A percentile compares a stretch with the other conserved stretches of the same genome.
These are phyloP conservation scores for Odontomachus brunneus DNA, from an alignment of 1,140 invertebrate species.

Conservation along the genomic window DNA sequence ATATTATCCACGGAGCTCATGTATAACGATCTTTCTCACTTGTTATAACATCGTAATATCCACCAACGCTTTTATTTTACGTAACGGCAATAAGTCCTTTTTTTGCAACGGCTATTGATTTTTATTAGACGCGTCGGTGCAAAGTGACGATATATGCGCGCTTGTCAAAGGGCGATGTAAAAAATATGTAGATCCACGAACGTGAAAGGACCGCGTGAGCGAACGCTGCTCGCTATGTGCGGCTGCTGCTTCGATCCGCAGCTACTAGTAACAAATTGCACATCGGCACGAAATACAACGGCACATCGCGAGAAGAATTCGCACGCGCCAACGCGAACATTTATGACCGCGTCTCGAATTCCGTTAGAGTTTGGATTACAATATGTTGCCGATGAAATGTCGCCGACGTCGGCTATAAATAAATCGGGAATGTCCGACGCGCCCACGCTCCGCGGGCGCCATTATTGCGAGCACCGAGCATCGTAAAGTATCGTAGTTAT, in stretches of 20 bases:
- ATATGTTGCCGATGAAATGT: slow-evolving; percentile 59
- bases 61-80: background rate
- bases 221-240: no score
- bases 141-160: slow-evolving; percentile 5
- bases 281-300: slow-evolving; percentile 25
- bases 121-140: slow-evolving; percentile 11
- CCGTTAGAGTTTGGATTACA: slow-evolving; percentile 49
- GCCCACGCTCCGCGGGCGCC: slow-evolving; percentile 19
- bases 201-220: background rate
- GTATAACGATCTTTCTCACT: background rate
- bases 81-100: slow-evolving; percentile 9
- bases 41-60: background rate
- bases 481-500: slow-evolving; percentile 54
- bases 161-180: background rate
- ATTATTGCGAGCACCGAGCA: slow-evolving; percentile 48
- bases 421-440: background rate
- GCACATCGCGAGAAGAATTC: slow-evolving; percentile 28
- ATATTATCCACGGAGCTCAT: no score
- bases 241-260: background rate
- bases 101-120: background rate
- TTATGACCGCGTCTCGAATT: slow-evolving; percentile 54
- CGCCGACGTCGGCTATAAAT: slow-evolving; percentile 45
- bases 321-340: slow-evolving; percentile 8
- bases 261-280: slow-evolving; percentile 34
- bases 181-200: slow-evolving; percentile 24